Base-by-base conservation (phyloP, 2,888 invertebrate genomes). In the Mimas tiliae region DNA sequence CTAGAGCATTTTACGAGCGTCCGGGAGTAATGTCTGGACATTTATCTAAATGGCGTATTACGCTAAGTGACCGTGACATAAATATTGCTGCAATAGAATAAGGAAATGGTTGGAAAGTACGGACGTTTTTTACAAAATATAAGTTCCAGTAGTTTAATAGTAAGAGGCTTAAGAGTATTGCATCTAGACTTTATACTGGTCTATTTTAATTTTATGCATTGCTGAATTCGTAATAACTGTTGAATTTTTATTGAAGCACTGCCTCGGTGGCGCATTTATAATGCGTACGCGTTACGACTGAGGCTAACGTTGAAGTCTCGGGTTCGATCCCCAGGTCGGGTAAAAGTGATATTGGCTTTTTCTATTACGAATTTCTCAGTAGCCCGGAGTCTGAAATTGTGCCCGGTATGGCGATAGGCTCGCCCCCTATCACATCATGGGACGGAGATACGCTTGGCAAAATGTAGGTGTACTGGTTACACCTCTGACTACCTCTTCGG, bases 31-130 rank as follows among this genome's bases (percentile, higher is more conserved):
- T 69, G 71, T 73, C 73, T 70, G 70, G 76, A 72, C 73, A 65
- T 72, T 71, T 77, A 62, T 72, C 66, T 70, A 72, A 72, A 74
- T 66, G 69, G 69, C 68, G 62, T 66, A 69, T 72, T 53, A 69
- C 34, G 62, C 53, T 64, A 53, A 72, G 67, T 76, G 74, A 71
- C 70, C 71, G 71, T 67, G 67, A 69, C 69, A 42, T 70, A 72
- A 75, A 76, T 76, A 65, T 66, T 73, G 64, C 62, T 70, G 65
- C 67, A 47, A 33, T 58, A 16, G 65, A 42, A 62, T 62, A 50
- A 33, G 47, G 66, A 52, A 53, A 48, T 19, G 45, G 27, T 58
- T 62, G 47, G 16, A 8, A 33, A 47, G 27, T 34, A 47, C 45
- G 62, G 51, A 45, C 51, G 45, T 53, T 4, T 27, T 63, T 62